Evolutionary conservation across 2,888 invertebrate genomes (phyloP).

Genomic region (Acanthosepion pharaonis): DNA sequence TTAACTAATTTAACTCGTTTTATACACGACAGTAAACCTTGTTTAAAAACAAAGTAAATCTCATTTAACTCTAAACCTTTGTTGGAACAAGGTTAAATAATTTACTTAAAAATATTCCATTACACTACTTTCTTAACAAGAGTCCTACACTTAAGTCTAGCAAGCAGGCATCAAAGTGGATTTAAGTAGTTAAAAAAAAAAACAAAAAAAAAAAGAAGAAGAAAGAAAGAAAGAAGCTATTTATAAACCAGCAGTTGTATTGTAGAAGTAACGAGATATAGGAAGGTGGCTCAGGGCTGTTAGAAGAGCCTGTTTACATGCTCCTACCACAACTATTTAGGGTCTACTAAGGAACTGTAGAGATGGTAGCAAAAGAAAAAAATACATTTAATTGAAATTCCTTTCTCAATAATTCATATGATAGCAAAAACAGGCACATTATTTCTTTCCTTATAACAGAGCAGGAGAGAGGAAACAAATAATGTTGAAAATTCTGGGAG

Average conservation of each 20-base stretch:
- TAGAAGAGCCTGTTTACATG: neutral
- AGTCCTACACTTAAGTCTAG: neutral
- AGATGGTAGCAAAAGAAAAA: neutral
- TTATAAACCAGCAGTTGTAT: slow-evolving; percentile 33
- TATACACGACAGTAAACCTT: no score
- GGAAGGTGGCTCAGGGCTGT: neutral
- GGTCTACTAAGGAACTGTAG: neutral
- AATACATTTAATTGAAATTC: neutral
- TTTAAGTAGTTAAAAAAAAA: neutral
- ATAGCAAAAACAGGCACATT: slow-evolving; percentile 17
- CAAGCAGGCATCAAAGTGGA: slow-evolving; percentile 22
- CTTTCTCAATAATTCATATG: neutral
- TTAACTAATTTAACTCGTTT: no score
- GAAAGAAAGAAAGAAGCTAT: neutral
- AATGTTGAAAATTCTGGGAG: no score
- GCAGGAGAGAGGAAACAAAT: no score
- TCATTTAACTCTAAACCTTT: no score
- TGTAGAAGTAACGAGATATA: slow-evolving; percentile 11
- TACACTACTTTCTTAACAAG: neutral
- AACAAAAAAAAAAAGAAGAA: neutral
- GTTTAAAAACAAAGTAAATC: no score
- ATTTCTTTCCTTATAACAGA: neutral
- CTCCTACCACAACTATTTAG: neutral
- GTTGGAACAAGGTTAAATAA: neutral
- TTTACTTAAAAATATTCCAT: neutral